Conservation (phyloP, 2,113 vertebrate genomes). For the Pterocles orientalis region DNA sequence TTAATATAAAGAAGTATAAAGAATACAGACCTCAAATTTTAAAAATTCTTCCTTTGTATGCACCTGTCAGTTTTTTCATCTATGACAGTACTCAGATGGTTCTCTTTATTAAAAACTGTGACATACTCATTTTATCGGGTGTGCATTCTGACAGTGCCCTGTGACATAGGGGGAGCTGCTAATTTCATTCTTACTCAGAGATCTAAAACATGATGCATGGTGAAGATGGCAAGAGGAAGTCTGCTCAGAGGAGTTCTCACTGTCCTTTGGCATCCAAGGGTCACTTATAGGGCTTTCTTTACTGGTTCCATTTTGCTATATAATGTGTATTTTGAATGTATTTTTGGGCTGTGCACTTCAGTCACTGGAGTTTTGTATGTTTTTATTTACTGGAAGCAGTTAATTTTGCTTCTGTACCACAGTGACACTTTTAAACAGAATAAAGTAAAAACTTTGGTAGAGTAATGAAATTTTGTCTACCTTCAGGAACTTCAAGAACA, state of each 20-base stretch:
- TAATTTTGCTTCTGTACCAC: not conserved
- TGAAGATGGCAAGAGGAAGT: not conserved
- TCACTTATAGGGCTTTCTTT: not conserved
- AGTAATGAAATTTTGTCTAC: not conserved
- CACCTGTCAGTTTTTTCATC: not conserved
- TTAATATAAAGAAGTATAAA: not conserved
- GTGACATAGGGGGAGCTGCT: not conserved
- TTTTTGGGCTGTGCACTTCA: not conserved
- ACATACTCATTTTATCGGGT: not conserved
- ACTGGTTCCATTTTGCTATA: not conserved
- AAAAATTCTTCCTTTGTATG: not conserved
- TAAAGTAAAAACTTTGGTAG: not conserved
- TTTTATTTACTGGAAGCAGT: not conserved
- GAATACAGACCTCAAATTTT: not conserved
- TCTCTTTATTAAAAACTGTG: not conserved
- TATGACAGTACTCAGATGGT: not conserved
- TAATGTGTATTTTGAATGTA: not conserved
- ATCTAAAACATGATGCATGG: not conserved
- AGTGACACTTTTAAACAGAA: not conserved
- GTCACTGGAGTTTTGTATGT: not conserved
- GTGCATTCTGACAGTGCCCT: not conserved
- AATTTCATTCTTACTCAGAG: not conserved
- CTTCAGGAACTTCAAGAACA: slow-evolving; percentile 93
- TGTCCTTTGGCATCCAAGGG: not conserved
- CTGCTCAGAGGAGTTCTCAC: not conserved